Conservation (phyloP, 2,113 vertebrate genomes). For the Stigmatopora nigra region DNA sequence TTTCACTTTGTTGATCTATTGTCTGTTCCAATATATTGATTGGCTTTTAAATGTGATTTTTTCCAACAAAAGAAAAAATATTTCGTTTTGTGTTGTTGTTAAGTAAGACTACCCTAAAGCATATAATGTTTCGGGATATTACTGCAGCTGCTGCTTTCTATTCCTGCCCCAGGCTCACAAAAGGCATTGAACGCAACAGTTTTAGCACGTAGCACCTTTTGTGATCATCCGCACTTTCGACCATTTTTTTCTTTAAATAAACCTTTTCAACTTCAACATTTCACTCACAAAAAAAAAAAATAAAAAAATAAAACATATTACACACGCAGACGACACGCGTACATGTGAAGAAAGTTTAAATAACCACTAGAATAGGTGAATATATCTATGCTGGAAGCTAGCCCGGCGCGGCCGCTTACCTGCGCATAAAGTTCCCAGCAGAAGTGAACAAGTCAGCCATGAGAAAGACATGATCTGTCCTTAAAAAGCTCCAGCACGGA, state of each 20-base stretch:
- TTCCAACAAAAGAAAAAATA: too few species aligned
- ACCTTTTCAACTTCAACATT: not conserved
- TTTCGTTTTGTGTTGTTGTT: conserved; percentile 5
- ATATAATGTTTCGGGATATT: conserved; percentile 62
- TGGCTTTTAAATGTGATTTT: not conserved
- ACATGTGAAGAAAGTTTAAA: conserved; percentile 12
- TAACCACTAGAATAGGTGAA: conserved; percentile 2
- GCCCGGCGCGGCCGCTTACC: conserved; percentile 59
- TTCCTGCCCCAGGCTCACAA: conserved; percentile 48
- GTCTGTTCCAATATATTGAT: not conserved
- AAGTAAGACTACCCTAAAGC: conserved; percentile 33
- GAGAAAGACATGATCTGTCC: conserved; percentile 78
- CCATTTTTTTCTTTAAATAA: not conserved
- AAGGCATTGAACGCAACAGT: conserved; percentile 48
- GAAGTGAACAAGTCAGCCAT: conserved; percentile 82
- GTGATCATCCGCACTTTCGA: not conserved
- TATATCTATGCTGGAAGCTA: not conserved
- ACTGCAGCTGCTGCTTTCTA: conserved; percentile 66
- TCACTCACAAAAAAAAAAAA: not conserved
- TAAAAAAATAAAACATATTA: not conserved
- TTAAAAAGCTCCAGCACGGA: conserved; percentile 38
- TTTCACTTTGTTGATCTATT: conserved; percentile 35
- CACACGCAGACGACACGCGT: not conserved
- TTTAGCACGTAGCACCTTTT: conserved; percentile 15
- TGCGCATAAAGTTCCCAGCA: conserved; percentile 84